Base-by-base conservation (phyloP, 2,797 vertebrate species). In the Sciurus vulgaris region DNA sequence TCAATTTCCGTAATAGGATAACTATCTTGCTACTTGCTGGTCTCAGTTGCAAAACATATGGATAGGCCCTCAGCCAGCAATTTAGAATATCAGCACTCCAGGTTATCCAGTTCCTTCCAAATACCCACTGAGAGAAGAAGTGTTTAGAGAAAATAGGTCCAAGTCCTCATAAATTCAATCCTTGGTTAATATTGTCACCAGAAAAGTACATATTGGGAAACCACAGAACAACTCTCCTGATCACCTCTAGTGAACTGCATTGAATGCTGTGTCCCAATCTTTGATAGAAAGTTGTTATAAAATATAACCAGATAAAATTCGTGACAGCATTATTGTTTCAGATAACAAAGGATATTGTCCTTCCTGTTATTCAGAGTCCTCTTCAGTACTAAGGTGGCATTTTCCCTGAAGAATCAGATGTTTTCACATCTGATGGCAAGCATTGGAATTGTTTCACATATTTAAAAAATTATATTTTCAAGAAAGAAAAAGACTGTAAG, bases 21-120 rank as follows among this genome's bases (percentile, higher is more conserved):
- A 95, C 47, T 59, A 86, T 81, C 56, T 82, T 93, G 20, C 74
- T 87, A 91, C 49, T 89, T 93, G 38, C 59, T 94, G 13, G 51
- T 95, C 59, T 73, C 93, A 93, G 83, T 77, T 97, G 61, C 93
- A 95, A 93, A 96, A 84, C 89, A 96, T 91, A 93, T 93, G 91
- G 81, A 91, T 85, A 65, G 72, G 54, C 67, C 41, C 20, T 89
- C 18, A 20, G 79, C 86, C 95, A 96, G 79, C 28, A 93, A 88
- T 89, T 97, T 94, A 93, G 74, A 93, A 95, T 65, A 76, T 51
- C 49, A 93, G 82, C 92, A 85, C 89, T 96, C 76, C 92, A 96
- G 93, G 91, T 95, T 89, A 89, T 69, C 65, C 12, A 84, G 24
- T 14, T 70, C 54, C 30, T 96, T 97, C 94, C 92, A 97, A 97